Evolutionary conservation across 2,888 invertebrate species (phyloP).

Genomic region (Malachius bipustulatus): DNA sequence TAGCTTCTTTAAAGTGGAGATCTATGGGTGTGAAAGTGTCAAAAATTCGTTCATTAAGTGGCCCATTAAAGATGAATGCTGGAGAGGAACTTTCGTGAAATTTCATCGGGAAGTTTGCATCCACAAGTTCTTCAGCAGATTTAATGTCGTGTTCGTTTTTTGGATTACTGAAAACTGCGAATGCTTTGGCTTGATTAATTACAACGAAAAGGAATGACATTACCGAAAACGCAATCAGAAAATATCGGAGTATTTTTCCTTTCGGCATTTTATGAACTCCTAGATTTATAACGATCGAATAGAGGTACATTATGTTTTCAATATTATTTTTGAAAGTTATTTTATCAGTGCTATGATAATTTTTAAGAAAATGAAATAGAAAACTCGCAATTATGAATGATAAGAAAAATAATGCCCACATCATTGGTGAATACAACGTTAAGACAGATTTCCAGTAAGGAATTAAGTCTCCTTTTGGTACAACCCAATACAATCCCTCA

Average conservation of each 20-base stretch:
- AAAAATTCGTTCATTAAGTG: slow-evolving; percentile 11
- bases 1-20: not conserved
- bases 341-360: not conserved
- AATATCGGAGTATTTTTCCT: not conserved
- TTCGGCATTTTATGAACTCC: slow-evolving; percentile 3
- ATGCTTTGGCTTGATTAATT: slow-evolving; percentile 12
- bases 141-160: slow-evolving; percentile 13
- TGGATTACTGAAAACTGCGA: slow-evolving; percentile 12
- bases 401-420: slow-evolving; percentile 5
- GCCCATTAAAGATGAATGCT: slow-evolving; percentile 11
- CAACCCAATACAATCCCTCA: slow-evolving; percentile 14
- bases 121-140: slow-evolving; percentile 11
- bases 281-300: slow-evolving; percentile 8
- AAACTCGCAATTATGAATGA: slow-evolving; percentile 3
- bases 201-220: slow-evolving; percentile 8
- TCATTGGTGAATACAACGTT: slow-evolving; percentile 6
- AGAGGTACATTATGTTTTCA: slow-evolving; percentile 7
- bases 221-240: slow-evolving; percentile 6
- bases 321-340: slow-evolving; percentile 6
- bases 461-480: slow-evolving; percentile 11
- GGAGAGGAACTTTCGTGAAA: slow-evolving; percentile 8
- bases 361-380: slow-evolving; percentile 7
- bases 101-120: slow-evolving; percentile 12
- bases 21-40: slow-evolving; percentile 9
- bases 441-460: slow-evolving; percentile 14